Percentiles rank a stretch among this genome's conserved stretches.
Evolutionary conservation across 2,888 invertebrate genomes (phyloP).

Genomic region (Acanthosoma haemorrhoidale): DNA sequence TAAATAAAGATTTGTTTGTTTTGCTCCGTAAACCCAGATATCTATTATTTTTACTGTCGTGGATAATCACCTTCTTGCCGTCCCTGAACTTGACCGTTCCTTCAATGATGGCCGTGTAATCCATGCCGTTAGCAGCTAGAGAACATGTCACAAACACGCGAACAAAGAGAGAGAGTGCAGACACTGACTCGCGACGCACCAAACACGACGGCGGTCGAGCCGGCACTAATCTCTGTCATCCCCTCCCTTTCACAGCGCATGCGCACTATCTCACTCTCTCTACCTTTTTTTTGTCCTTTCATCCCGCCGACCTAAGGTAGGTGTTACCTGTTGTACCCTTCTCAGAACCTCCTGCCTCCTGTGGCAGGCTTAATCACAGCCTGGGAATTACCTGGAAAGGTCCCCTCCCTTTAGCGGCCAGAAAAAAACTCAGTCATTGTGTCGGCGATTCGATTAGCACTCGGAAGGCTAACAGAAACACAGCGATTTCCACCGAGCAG

Average conservation of each 20-base stretch:
- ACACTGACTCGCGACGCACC: not conserved
- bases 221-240: not conserved
- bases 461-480: no score
- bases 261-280: not conserved
- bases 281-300: not conserved
- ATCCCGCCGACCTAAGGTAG: not conserved
- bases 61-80: conserved; percentile 72
- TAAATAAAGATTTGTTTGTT: no score
- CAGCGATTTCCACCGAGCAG: no score
- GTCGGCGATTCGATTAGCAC: no score
- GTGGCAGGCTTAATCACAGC: no score
- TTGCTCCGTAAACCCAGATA: not conserved
- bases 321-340: not conserved
- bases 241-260: conserved; percentile 2
- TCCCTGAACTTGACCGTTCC: conserved; percentile 85
- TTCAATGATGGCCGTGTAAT: conserved; percentile 79
- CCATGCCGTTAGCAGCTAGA: conserved; percentile 49
- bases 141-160: conserved; percentile 28
- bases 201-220: not conserved
- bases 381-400: no score
- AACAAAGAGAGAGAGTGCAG: not conserved
- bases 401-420: no score
- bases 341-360: not conserved
- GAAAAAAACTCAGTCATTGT: no score
- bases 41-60: not conserved